Conservation (phyloP, 2,797 vertebrate species). For the Jordanella pulchra region DNA sequence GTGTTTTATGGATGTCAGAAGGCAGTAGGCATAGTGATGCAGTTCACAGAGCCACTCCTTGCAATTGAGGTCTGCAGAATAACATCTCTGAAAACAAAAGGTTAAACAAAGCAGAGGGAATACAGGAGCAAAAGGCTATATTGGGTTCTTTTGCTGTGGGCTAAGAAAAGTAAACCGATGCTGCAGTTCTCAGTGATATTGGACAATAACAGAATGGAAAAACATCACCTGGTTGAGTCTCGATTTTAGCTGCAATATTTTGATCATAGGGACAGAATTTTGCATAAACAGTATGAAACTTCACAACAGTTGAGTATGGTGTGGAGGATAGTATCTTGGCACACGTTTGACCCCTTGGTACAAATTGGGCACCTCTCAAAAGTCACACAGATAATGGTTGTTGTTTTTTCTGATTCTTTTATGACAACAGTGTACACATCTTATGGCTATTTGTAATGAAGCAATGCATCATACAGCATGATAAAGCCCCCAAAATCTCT, state of each 20-base stretch:
- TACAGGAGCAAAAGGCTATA: too few relatives aligned
- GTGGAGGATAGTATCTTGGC: neutral
- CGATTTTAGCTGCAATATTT: neutral
- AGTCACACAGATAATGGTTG: too few relatives aligned
- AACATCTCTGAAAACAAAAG: neutral
- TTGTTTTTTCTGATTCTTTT: too few relatives aligned
- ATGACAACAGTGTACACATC: neutral
- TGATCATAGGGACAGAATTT: neutral
- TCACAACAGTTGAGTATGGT: neutral
- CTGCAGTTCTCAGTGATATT: neutral
- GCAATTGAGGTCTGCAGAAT: too few relatives aligned
- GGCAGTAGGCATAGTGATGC: too few relatives aligned
- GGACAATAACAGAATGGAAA: neutral
- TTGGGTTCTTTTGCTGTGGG: neutral
- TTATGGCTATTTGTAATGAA: neutral
- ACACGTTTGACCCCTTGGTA: neutral
- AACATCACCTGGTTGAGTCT: neutral
- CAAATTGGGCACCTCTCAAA: neutral
- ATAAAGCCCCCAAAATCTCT: neutral
- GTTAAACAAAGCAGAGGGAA: neutral
- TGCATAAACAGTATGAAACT: neutral
- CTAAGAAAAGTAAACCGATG: neutral
- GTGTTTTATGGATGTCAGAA: too few relatives aligned
- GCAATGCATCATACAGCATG: neutral
- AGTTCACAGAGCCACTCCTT: too few relatives aligned